Evolutionary conservation across 1,140 invertebrate species (phyloP), one percentile per base, ranked within the genome.

Genomic region (Nymphalis io): DNA sequence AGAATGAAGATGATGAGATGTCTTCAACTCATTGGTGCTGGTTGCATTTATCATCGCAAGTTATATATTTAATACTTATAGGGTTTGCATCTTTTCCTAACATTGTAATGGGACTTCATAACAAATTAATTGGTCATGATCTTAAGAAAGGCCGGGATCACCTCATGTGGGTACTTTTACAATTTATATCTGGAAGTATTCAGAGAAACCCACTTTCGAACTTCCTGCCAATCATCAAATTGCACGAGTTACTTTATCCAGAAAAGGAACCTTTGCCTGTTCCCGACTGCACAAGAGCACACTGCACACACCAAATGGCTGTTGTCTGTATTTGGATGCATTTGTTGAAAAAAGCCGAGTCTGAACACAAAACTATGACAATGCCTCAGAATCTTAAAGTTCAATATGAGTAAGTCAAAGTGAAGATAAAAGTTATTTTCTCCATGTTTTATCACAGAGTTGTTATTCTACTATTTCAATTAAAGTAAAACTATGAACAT

Each of bases 241-340:
- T 99, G 1, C 98, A 98, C 87, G 98, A 99, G 87, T 91, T 98
- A 8, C 91, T 99, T 0, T 99, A 99, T 90, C 96, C 97, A 0
- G 98, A 99, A 84, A 96, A 96, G 79, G 97, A 98, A 76, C 95
- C 97, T 0, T 85, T 99, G 15, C 95, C 96, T 5, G 95, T 99
- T 15, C 98, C 98, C 0, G 98, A 99, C 90, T 96, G 95, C 55
- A 96, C 94, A 21, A 96, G 97, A 80, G 95, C 96, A 55, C 94
- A 96, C 48, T 97, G 96, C 78, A 98, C 97, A 15, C 96, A 97
- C 82, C 96, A 97, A 89, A 96, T 99, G 95, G 97, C 98, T 1
- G 95, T 97, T 46, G 97, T 97, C 6, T 98, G 97, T 80, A 98
- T 99, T 83, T 99, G 98, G 97, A 98, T 99, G 81, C 98, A 99